phyloP scores from a whole-genome alignment of 1,140 invertebrate genomes.

The Samia ricini region DNA sequence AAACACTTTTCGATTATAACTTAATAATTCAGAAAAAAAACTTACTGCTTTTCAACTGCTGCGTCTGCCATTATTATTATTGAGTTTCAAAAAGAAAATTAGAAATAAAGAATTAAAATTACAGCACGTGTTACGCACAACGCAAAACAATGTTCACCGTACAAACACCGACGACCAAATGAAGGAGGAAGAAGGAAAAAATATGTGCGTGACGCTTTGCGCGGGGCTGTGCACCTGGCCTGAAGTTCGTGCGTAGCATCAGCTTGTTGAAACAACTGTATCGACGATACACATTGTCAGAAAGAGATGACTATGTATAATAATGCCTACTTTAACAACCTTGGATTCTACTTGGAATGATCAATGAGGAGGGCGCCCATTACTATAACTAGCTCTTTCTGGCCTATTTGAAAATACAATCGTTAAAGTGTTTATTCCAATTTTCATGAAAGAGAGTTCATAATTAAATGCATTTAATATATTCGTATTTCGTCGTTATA shows the following conservation, averaged over 20 bases:
- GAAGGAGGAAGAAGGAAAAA: slow-evolving; percentile 67
- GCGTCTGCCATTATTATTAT: slow-evolving; percentile 73
- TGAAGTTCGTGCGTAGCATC: slow-evolving; percentile 58
- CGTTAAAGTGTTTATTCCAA: slow-evolving; percentile 42
- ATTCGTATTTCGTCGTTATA: too few species aligned
- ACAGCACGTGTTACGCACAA: slow-evolving; percentile 66
- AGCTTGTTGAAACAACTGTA: slow-evolving; percentile 38
- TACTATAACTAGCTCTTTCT: slow-evolving; percentile 52
- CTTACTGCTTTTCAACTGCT: slow-evolving; percentile 76
- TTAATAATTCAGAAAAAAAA: slow-evolving; percentile 32
- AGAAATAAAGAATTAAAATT: slow-evolving; percentile 43
- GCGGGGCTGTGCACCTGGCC: slow-evolving; percentile 42
- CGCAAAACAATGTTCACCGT: slow-evolving; percentile 67
- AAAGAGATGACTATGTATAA: slow-evolving; percentile 35
- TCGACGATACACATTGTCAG: slow-evolving; percentile 3
- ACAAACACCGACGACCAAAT: slow-evolving; percentile 73
- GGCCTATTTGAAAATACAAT: slow-evolving; percentile 57
- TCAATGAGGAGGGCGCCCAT: slow-evolving; percentile 9
- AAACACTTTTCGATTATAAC: slow-evolving; percentile 23
- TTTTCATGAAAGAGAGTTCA: slow-evolving; percentile 7
- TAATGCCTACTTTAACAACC: slow-evolving; percentile 39
- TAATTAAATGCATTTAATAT: too few species aligned
- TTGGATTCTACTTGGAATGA: slow-evolving; percentile 50
- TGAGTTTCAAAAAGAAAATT: slow-evolving; percentile 36
- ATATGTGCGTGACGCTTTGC: slow-evolving; percentile 55